A percentile compares a stretch with the other conserved stretches of the same genome.
phyloP scores from a whole-genome alignment of 2,888 invertebrate genomes.

The Brassicogethes aeneus region DNA sequence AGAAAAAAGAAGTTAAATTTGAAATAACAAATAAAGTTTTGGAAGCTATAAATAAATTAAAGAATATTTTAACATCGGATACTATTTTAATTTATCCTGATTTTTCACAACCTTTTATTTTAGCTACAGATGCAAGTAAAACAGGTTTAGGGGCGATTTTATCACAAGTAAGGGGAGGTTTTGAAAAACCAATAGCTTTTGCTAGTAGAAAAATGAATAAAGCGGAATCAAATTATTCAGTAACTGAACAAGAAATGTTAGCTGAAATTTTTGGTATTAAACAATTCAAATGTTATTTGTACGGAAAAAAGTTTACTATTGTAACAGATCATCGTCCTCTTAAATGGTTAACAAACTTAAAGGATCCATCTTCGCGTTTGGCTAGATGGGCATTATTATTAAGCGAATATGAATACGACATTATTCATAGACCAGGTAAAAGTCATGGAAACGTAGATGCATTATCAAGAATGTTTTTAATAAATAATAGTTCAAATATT shows the following conservation, averaged over 20 bases:
- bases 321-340: slow-evolving; percentile 6
- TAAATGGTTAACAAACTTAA: slow-evolving; percentile 7
- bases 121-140: neutral
- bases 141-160: neutral
- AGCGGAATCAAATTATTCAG: neutral
- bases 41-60: slow-evolving; percentile 3
- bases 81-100: neutral
- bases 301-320: slow-evolving; percentile 7
- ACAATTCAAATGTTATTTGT: slow-evolving; percentile 1
- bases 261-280: slow-evolving; percentile 3
- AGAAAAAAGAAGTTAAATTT: neutral
- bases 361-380: slow-evolving; percentile 5
- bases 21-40: slow-evolving; percentile 6
- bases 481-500: neutral
- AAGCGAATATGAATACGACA: slow-evolving; percentile 9
- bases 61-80: neutral
- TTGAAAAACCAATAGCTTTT: neutral
- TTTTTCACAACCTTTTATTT: neutral
- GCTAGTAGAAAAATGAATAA: neutral
- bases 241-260: slow-evolving; percentile 1
- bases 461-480: neutral
- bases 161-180: neutral
- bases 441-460: neutral
- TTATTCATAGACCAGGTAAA: slow-evolving; percentile 3
- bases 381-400: slow-evolving; percentile 5